Percentiles rank a stretch among this genome's conserved stretches.
phyloP scores from a whole-genome alignment of 2,797 vertebrate species.

The Lemur catta region DNA sequence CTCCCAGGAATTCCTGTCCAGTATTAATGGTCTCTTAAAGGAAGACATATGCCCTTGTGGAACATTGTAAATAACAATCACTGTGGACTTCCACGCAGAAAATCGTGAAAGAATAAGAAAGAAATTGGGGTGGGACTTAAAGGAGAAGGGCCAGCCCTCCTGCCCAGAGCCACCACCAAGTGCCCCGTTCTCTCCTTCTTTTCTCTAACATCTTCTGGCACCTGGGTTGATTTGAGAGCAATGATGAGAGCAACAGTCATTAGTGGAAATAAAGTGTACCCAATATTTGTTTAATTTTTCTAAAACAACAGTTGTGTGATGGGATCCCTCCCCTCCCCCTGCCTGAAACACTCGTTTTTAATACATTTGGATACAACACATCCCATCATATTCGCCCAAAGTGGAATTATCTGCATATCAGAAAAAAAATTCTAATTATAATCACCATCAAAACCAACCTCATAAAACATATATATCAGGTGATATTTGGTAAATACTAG shows the following conservation, averaged over 20 bases:
- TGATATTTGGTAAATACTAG: conserved; percentile 58
- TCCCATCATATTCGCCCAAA: neutral
- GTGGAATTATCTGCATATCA: neutral
- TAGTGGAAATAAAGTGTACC: neutral
- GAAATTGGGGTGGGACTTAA: neutral
- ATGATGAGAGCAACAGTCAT: neutral
- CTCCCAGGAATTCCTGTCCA: neutral
- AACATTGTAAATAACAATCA: neutral
- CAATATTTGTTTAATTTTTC: neutral
- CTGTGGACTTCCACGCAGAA: neutral
- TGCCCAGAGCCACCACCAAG: neutral
- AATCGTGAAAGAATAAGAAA: neutral
- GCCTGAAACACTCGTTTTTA: neutral
- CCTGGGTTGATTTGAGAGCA: neutral
- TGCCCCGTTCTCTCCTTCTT: neutral
- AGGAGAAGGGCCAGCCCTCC: neutral
- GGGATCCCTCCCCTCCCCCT: neutral
- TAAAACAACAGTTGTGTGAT: neutral
- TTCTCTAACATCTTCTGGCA: neutral
- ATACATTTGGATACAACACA: neutral
- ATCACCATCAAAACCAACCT: conserved; percentile 21
- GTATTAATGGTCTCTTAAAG: neutral
- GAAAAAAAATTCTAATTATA: neutral
- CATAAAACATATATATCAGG: conserved; percentile 26
- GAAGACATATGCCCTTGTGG: neutral